Evolutionary conservation across 1,140 invertebrate genomes (phyloP).

Genomic region (Platorchestia sp.): DNA sequence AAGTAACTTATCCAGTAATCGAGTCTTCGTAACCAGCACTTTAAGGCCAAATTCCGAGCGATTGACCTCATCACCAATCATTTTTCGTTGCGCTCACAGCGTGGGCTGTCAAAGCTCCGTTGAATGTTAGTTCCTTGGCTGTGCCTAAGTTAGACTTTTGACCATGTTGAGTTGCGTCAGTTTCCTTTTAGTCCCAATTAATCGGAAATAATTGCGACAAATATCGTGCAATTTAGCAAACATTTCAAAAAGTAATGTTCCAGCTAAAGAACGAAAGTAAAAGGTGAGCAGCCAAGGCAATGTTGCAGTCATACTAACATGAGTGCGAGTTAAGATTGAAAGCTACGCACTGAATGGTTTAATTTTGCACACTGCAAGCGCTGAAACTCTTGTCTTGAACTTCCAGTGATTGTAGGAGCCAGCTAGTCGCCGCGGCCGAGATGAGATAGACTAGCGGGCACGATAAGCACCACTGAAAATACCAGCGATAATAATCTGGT

Average conservation of each 20-base stretch:
- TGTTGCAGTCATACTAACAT: not conserved
- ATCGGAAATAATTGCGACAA: not conserved
- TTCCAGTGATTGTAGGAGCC: not conserved
- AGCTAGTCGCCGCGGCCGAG: not conserved
- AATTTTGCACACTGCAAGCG: not conserved
- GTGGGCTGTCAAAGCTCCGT: not conserved
- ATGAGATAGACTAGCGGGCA: not conserved
- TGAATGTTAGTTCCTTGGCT: not conserved
- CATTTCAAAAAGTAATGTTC: not conserved
- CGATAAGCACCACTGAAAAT: slow-evolving; percentile 12
- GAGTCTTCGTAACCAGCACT: slow-evolving; percentile 31
- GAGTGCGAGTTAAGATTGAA: not conserved
- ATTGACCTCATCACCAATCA: slow-evolving; percentile 42
- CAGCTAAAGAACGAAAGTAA: not conserved
- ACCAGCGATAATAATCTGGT: slow-evolving; percentile 32
- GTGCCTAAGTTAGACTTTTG: not conserved
- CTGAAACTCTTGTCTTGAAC: not conserved
- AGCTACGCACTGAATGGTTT: not conserved
- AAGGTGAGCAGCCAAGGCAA: not conserved
- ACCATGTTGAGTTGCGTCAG: not conserved
- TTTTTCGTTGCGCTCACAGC: not conserved
- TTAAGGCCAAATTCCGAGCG: slow-evolving; percentile 3
- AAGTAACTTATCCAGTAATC: slow-evolving; percentile 46
- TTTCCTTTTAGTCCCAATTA: not conserved
- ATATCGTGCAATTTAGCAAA: not conserved